Base-by-base conservation (phyloP, 2,888 invertebrate species). In the Rhimphoctona megacephalus region DNA sequence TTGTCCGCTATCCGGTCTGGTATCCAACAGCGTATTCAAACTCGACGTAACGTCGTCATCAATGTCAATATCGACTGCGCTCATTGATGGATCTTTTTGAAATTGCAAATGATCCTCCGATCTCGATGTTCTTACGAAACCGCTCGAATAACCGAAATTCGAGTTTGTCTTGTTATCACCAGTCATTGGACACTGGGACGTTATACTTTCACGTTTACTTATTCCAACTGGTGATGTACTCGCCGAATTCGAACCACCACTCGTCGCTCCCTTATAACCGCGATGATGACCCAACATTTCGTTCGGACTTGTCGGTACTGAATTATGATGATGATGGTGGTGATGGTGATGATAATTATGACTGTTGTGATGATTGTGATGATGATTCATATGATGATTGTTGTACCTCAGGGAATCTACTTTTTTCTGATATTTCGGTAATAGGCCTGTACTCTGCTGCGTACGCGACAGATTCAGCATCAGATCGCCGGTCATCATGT, bases 401-500 rank as follows among this genome's bases (percentile, higher is more conserved):
- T 95, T 95, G 93, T 95, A 95, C 92, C 95, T 95, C 90, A 95
- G 92, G 88, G 94, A 95, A 90, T 95, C 95, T 83, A 96, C 95
- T 93, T 96, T 96, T 91, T 95, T 95, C 93, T 95, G 95, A 89
- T 95, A 94, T 91, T 96, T 96, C 79, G 96, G 96, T 81, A 96
- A 94, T 85, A 96, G 94, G 89, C 95, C 95, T 88, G 95, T 95
- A 90, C 96, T 96, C 92, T 96, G 97, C 89, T 97, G 97, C 85
- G 97, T 97, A 90, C 97, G 95, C 86, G 98, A 98, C 90, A 99
- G 96, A 95, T 98, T 98, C 91, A 99, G 96, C 94, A 99, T 99
- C 93, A 98, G 96, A 95, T 99, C 99, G 69, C 99, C 99, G 46
- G 99, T 99, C 99, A 99, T 99, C 97, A 99, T 98, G 95, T 98